Evolutionary conservation across 2,888 invertebrate genomes (phyloP).

Genomic region (Eupithecia subfuscata): DNA sequence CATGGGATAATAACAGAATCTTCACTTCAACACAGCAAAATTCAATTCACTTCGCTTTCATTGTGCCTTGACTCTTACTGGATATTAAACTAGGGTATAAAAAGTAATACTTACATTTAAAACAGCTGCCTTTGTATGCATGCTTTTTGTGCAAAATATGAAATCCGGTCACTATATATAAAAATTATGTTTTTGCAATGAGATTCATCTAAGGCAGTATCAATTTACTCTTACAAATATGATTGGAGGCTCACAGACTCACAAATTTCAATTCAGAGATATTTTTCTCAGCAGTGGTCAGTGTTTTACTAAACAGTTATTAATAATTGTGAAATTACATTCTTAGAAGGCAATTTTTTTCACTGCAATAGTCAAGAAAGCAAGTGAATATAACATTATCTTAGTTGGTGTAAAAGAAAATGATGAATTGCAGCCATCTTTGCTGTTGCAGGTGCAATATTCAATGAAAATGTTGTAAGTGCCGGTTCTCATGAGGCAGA

Average conservation of each 20-base stretch:
- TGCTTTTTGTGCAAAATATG: neutral
- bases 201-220: slow-evolving; percentile 20
- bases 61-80: neutral
- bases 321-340: neutral
- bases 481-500: slow-evolving; percentile 95
- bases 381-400: slow-evolving; percentile 20
- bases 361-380: slow-evolving; percentile 3
- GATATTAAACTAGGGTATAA: neutral
- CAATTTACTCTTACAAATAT: slow-evolving; percentile 18
- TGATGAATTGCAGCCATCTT: slow-evolving; percentile 94
- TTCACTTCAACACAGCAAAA: neutral
- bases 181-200: neutral
- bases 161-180: neutral
- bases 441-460: slow-evolving; percentile 96
- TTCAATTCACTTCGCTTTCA: neutral
- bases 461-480: slow-evolving; percentile 97
- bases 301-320: neutral
- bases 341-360: slow-evolving; percentile 21
- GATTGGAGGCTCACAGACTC: neutral
- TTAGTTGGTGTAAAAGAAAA: slow-evolving; percentile 66
- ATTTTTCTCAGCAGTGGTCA: neutral
- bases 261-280: neutral
- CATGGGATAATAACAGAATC: neutral
- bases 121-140: neutral
- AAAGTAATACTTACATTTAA: neutral